phyloP scores from a whole-genome alignment of 2,888 invertebrate genomes.

The Acronicta leporina region DNA sequence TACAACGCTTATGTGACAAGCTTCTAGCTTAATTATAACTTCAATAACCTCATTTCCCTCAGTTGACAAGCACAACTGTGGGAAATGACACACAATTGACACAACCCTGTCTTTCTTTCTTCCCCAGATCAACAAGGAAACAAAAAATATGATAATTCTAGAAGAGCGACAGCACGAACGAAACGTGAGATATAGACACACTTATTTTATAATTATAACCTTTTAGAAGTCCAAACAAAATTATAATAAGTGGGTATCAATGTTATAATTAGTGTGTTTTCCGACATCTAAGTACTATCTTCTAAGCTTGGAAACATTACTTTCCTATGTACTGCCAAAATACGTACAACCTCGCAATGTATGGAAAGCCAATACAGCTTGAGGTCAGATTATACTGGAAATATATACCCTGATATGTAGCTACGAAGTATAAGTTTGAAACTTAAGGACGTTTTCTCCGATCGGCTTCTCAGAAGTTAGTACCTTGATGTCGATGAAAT shows the following conservation, averaged over 20 bases:
- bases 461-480: neutral
- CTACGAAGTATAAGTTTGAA: too few species aligned
- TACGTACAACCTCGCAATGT: too few species aligned
- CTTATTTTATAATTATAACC: constrained; percentile 50
- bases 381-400: too few species aligned
- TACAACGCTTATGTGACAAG: constrained; percentile 35
- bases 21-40: constrained; percentile 45
- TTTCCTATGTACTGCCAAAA: neutral
- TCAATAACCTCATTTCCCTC: constrained; percentile 43
- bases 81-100: constrained; percentile 52
- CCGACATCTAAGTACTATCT: constrained; percentile 1
- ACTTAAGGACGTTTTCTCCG: neutral
- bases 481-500: constrained; percentile 13
- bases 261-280: constrained; percentile 1
- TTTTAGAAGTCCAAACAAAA: constrained; percentile 56
- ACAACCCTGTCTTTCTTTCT: constrained; percentile 55
- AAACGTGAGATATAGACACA: constrained; percentile 57
- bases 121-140: constrained; percentile 59
- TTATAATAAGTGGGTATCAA: constrained; percentile 8
- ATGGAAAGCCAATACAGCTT: too few species aligned
- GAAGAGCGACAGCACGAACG: constrained; percentile 59
- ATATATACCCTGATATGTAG: too few species aligned
- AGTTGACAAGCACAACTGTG: constrained; percentile 43
- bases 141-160: constrained; percentile 61
- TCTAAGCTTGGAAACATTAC: neutral